Evolutionary conservation across 1,140 invertebrate species (phyloP), one percentile per base, ranked within the genome.

Genomic region (Psilanteris sp.): DNA sequence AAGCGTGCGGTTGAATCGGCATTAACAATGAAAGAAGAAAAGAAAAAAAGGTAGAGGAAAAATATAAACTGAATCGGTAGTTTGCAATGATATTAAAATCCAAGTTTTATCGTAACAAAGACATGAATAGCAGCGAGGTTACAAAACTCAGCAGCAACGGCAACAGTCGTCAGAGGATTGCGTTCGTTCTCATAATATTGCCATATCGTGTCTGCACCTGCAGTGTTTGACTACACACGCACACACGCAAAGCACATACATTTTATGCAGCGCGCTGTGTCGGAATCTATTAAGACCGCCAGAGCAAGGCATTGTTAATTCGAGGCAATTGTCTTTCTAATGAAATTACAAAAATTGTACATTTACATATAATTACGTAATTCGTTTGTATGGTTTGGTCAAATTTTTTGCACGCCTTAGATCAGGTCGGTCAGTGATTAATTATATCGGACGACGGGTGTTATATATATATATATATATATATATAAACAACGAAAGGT

Each of bases 101-200:
- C 46, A 34, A 9, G 6, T 34, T 54, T 36, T 39, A 37, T 54
- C 22, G 14, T 54, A 66, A 66, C 48, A 66, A 55, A 55, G 62
- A 39, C 29, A 29, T 37, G 34, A 15, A n/a, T n/a, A 66, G 10
- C 13, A 32, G 11, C 13, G 8, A 39, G 34, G 32, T 32, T 62
- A 50, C 43, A 62, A 62, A 48, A 50, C 41, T 1, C 29, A 36
- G 20, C 26, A 36, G 31, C 39, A 13, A 26, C 13, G 32, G 22
- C 73, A 64, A 75, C 64, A 16, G 55, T 52, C 71, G 34, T 31
- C 34, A 34, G 20, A 37, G 26, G 48, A 57, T 43, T 44, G 57
- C 46, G 34, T 26, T 50, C 43, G 57, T 59, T 73, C 68, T 81
- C 79, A 83, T 84, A 83, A 83, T 84, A 83, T 82, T 85, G 76